Conservation (phyloP, 2,888 invertebrate species). For the Chloroclysta siterata region DNA sequence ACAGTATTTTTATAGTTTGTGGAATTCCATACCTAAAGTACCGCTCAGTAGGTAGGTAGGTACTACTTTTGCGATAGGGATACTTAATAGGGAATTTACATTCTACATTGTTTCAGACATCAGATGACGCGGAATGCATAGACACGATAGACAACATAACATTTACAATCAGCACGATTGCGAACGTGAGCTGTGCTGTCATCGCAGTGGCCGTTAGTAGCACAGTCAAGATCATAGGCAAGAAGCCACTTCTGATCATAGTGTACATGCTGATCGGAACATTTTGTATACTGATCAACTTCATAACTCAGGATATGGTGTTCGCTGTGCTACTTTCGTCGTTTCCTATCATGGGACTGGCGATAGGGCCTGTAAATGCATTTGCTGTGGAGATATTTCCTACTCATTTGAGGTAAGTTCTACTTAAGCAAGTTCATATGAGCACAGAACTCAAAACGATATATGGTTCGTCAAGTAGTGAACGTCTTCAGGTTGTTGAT, state of each 20-base stretch:
- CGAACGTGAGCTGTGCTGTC: slow-evolving; percentile 62
- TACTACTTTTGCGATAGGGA: too few species aligned
- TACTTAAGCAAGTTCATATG: background rate
- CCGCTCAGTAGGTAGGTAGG: too few species aligned
- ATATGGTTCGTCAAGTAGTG: too few species aligned
- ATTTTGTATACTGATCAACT: slow-evolving; percentile 67
- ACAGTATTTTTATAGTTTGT: too few species aligned
- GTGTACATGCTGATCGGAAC: slow-evolving; percentile 62
- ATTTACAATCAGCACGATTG: slow-evolving; percentile 65
- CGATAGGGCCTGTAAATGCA: slow-evolving; percentile 76
- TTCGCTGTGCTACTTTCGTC: slow-evolving; percentile 71
- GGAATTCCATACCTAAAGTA: too few species aligned
- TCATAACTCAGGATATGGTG: slow-evolving; percentile 65
- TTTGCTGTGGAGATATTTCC: slow-evolving; percentile 77
- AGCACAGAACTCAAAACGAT: too few species aligned
- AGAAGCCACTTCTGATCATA: slow-evolving; percentile 65
- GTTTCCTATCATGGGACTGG: slow-evolving; percentile 64
- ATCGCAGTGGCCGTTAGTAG: slow-evolving; percentile 65
- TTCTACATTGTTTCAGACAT: slow-evolving; percentile 59
- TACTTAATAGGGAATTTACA: too few species aligned
- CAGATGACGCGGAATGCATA: slow-evolving; percentile 53
- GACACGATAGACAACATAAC: slow-evolving; percentile 70
- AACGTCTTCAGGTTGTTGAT: too few species aligned
- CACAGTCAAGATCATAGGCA: slow-evolving; percentile 69
- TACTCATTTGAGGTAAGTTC: slow-evolving; percentile 70